Conservation (phyloP, 2,113 vertebrate genomes). For the Pelusios castaneus region DNA sequence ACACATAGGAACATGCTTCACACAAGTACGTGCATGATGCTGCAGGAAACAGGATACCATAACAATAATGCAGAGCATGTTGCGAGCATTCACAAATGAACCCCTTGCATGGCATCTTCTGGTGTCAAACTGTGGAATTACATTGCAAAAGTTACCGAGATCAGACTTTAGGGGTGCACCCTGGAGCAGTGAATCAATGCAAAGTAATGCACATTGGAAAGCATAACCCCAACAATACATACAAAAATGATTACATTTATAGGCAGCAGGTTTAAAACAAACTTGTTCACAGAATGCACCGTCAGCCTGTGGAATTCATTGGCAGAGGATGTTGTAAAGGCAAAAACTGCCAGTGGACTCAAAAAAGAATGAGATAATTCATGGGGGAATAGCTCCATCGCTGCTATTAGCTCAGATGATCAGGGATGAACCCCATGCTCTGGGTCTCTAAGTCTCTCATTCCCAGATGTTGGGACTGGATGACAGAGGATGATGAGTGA, state of each 20-base stretch:
- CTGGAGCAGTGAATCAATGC: neutral
- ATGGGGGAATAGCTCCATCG: neutral
- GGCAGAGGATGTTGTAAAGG: neutral
- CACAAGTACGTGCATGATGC: too few relatives aligned
- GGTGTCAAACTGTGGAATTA: too few relatives aligned
- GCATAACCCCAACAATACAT: neutral
- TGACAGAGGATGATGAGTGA: neutral
- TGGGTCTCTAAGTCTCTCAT: neutral
- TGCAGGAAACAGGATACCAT: too few relatives aligned
- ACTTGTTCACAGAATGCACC: neutral
- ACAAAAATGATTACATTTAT: neutral
- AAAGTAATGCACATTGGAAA: neutral
- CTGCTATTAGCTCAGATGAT: neutral
- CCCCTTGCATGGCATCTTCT: too few relatives aligned
- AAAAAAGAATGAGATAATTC: neutral
- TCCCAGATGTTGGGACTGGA: neutral
- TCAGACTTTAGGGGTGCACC: too few relatives aligned
- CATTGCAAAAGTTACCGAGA: too few relatives aligned
- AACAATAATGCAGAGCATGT: too few relatives aligned
- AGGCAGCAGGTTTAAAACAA: neutral
- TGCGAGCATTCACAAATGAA: too few relatives aligned
- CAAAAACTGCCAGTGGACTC: neutral
- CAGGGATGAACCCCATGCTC: neutral
- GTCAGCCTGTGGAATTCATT: neutral
- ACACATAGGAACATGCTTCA: too few relatives aligned